Evolutionary conservation across 1,140 invertebrate species (phyloP), one percentile per base, ranked within the genome.

Genomic region (Hypothenemus hampei): DNA sequence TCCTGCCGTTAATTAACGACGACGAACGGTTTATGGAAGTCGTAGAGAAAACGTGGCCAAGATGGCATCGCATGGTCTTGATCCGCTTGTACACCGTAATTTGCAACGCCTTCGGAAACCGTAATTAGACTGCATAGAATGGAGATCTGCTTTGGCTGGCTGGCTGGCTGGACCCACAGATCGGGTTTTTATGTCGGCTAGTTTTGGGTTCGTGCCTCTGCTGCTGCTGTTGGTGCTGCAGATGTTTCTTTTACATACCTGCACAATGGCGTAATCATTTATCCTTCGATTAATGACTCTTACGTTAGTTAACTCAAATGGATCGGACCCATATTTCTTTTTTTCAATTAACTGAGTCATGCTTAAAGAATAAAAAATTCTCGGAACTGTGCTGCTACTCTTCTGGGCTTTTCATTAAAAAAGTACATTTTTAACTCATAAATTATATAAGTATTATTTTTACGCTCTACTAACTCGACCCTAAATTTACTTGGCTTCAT

Each of bases 31-130:
- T 61, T 60, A 63, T 63, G 60, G 61, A 61, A 52, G 55, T 63
- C 37, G 58, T 41, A 53, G 51, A 53, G 51, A 61, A 53, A 63
- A 63, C 61, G 59, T 63, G 61, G 57, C 57, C 57, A 37, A 63
- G 58, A 63, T 63, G 61, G 57, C 54, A 63, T 63, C 61, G 57
- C 59, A 46, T 53, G 58, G 58, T 60, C 57, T 57, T 51, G 58
- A 60, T 60, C 31, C 20, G 26, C 22, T 53, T 44, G 53, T 41
- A 35, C 59, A 58, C 51, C 59, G 51, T 64, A 64, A 61, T 64
- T 64, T 64, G 62, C 62, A 61, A 61, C 60, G 62, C 62, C 59
- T 57, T 53, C 55, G 57, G 56, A 59, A 57, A 64, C 62, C 51
- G 53, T 64, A 64, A 64, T 64, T 64, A 64, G 61, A 54, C 44